Evolutionary conservation across 2,888 invertebrate genomes (phyloP).

Genomic region (Linnaemya vulpina): DNA sequence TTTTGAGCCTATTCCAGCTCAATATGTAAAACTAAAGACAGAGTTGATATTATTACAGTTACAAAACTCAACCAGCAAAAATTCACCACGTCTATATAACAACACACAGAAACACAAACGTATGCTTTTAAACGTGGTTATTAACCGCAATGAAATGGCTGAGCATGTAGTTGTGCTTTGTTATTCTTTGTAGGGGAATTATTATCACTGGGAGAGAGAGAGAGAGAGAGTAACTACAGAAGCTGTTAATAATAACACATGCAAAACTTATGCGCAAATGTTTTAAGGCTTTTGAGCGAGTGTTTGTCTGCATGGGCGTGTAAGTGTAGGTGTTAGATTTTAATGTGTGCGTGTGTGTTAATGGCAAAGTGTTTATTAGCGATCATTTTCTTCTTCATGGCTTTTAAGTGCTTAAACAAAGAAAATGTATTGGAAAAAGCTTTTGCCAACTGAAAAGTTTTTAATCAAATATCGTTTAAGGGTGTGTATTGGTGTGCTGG

Average conservation of each 20-base stretch:
- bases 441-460: slow-evolving; percentile 36
- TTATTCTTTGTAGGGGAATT: no score
- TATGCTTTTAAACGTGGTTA: neutral
- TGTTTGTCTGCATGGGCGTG: neutral
- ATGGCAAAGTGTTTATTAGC: slow-evolving; percentile 7
- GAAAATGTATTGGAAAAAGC: slow-evolving; percentile 27
- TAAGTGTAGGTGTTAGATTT: slow-evolving; percentile 2
- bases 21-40: no score
- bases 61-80: neutral
- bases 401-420: neutral
- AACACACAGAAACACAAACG: neutral
- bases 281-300: slow-evolving; percentile 27
- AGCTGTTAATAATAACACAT: neutral
- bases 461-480: neutral
- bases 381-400: slow-evolving; percentile 47
- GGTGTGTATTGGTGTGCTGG: slow-evolving; percentile 1
- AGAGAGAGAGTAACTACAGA: neutral
- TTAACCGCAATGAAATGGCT: neutral
- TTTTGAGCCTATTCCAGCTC: no score
- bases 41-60: neutral
- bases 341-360: neutral
- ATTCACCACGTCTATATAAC: neutral
- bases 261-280: slow-evolving; percentile 43
- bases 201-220: neutral
- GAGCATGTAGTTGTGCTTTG: neutral